Evolutionary conservation across 2,113 vertebrate genomes (phyloP), one percentile per base, ranked within the genome.

Genomic region (Agelaius phoeniceus): DNA sequence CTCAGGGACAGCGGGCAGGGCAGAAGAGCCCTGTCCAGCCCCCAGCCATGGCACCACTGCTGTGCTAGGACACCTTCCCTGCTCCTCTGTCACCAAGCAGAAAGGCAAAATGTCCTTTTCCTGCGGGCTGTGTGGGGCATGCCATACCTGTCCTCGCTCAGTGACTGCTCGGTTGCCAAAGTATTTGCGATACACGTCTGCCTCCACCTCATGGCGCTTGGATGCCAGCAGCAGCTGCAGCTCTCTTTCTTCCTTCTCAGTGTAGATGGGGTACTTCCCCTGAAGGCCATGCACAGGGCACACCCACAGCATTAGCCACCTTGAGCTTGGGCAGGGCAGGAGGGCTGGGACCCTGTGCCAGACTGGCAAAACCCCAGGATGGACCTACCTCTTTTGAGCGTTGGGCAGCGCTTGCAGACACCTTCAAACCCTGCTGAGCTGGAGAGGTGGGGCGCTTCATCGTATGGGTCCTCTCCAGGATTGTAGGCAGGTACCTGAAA

Each of bases 381-480:
- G 14, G 13, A 62, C 83, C 55, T 49, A 91, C 89, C 62, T 3
- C 22, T 30, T 14, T 23, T 30, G 62, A 37, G 41, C 15, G 19
- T 2, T 0, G 22, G 2, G 2, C 2, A 37, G 33, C 4, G 11
- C 13, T 19, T 11, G 23, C 41, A 13, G 68, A 23, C 27, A 24
- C 13, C 48, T 80, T 79, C 31, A 28, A 1, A 2, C 15, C 24
- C 13, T 6, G 30, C 15, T 8, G 54, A 35, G 5, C 8, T 18
- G 54, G n/a, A 80, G 26, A 13, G 17, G 26, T 24, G 22, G 35
- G 13, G 18, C 2, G 35, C 41, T 74, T 62, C 27, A 30, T 7
- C 35, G 6, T 8, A 2, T 37, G 18, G 2, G 9, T 7, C 27
- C 21, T 81, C 54, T 86, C 68, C 2, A 18, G 18, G 35, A 39